Base-by-base conservation (phyloP, 2,113 vertebrate genomes). In the Silurus glanis region DNA sequence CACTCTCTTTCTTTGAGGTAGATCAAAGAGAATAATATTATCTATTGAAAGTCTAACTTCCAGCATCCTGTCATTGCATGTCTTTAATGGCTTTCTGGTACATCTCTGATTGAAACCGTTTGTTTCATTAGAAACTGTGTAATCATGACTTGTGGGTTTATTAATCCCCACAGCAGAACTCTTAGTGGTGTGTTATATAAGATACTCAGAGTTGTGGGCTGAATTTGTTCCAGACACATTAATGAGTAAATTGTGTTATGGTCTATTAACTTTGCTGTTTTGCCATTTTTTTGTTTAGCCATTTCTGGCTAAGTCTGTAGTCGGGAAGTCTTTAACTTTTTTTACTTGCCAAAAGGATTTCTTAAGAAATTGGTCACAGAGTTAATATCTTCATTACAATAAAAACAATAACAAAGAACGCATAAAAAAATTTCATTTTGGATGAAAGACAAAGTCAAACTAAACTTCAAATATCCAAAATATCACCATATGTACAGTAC, bases 201-300 rank as follows among this genome's bases (percentile, higher is more conserved):
- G 16, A 53, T 56, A 86, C 76, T 37, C 59, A 76, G 37, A 82
- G 17, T 21, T 83, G 69, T 62, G 85, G 19, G 10, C 56, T 78
- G 59, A 76, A 74, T 45, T 80, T 51, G 47, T 66, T 82, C 85
- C 69, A 86, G 58, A 9, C 69, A n/a, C n/a, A 56, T 66, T 86
- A 49, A 75, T 82, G 80, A 86, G 76, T 76, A 75, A 82, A 86
- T 76, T 55, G 3, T 37, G 28, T 64, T 74, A 47, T 6, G 37
- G 28, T 75, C 9, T 78, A 61, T 61, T 80, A 80, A 12, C 56
- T 47, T 61, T 37, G 23, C 49, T 55, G n/a, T 25, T 6, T n/a
- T n/a, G 21, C 51, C 19, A 0, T 75, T 12, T 55, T 78, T 55
- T 76, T 55, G 2, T 76, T 53, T n/a, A 75, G 13, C 16, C 51